Percentiles rank a stretch among this genome's conserved stretches.
Conservation (phyloP, 1,140 invertebrate genomes). For the Drosophila melanica region DNA sequence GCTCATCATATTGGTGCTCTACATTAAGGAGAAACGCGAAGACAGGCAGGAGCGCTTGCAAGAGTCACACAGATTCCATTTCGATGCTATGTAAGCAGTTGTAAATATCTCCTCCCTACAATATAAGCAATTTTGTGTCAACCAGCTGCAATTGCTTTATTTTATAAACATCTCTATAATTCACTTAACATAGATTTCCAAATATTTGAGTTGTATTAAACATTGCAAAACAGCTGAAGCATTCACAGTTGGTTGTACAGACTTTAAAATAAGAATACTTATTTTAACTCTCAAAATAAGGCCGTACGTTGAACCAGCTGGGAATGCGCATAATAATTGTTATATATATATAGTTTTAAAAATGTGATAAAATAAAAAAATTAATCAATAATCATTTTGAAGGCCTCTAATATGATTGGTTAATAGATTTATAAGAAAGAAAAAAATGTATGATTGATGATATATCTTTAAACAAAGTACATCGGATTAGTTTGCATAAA, state of each 20-base stretch:
- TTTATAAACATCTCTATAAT: constrained; percentile 33
- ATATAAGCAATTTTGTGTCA: constrained; percentile 34
- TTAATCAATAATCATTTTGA: constrained; percentile 24
- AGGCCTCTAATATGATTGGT: not conserved
- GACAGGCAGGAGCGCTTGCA: constrained; percentile 95
- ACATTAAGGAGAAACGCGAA: constrained; percentile 96
- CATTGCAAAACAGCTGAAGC: constrained; percentile 2
- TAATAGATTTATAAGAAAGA: not conserved
- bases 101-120: not conserved
- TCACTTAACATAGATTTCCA: constrained; percentile 29
- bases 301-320: constrained; percentile 22
- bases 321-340: constrained; percentile 26
- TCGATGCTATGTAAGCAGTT: constrained; percentile 88
- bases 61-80: constrained; percentile 94
- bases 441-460: not conserved
- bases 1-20: constrained; percentile 93
- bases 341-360: constrained; percentile 59
- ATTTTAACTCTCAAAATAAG: constrained; percentile 12
- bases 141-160: constrained; percentile 36
- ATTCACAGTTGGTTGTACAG: constrained; percentile 16
- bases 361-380: constrained; percentile 61
- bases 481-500: constrained; percentile 73
- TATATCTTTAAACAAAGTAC: constrained; percentile 74
- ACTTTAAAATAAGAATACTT: constrained; percentile 12
- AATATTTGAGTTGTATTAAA: constrained; percentile 8